Evolutionary conservation across 2,113 vertebrate species (phyloP).

Genomic region (western clawed frog (Xenopus tropicalis)): DNA sequence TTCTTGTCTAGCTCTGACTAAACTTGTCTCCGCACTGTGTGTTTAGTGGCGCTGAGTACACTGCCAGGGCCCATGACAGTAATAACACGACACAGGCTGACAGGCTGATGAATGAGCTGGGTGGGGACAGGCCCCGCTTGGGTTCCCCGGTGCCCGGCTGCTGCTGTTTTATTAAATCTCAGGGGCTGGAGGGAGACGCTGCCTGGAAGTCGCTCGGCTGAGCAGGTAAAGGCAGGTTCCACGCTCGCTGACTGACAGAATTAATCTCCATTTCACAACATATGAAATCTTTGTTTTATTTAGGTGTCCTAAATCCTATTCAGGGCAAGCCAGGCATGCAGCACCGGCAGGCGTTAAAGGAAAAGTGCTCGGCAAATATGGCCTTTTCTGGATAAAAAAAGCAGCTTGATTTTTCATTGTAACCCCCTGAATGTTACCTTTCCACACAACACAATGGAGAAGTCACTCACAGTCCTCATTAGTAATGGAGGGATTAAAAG

Average conservation of each 20-base stretch:
- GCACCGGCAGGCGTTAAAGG: background rate
- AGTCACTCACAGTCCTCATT: no score
- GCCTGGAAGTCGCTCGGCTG: constrained; percentile 17
- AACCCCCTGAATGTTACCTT: no score
- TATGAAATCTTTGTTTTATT: constrained; percentile 16
- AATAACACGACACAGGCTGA: background rate
- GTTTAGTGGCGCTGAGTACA: background rate
- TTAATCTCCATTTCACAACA: constrained; percentile 26
- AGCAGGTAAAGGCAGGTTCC: constrained; percentile 35
- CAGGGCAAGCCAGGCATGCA: background rate
- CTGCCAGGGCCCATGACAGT: background rate
- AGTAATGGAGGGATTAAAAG: no score
- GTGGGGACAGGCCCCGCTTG: constrained; percentile 15
- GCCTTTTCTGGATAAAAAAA: no score
- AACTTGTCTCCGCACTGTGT: background rate
- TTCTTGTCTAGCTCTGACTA: background rate
- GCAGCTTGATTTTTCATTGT: no score
- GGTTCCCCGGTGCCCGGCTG: constrained; percentile 20
- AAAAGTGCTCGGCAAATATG: no score
- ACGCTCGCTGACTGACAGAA: constrained; percentile 36
- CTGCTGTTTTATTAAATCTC: constrained; percentile 37
- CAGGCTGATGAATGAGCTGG: constrained; percentile 24
- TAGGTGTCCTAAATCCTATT: background rate
- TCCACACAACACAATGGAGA: no score
- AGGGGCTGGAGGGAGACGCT: constrained; percentile 6